phyloP scores from a whole-genome alignment of 2,113 vertebrate genomes.

The Lophotis ruficrista region DNA sequence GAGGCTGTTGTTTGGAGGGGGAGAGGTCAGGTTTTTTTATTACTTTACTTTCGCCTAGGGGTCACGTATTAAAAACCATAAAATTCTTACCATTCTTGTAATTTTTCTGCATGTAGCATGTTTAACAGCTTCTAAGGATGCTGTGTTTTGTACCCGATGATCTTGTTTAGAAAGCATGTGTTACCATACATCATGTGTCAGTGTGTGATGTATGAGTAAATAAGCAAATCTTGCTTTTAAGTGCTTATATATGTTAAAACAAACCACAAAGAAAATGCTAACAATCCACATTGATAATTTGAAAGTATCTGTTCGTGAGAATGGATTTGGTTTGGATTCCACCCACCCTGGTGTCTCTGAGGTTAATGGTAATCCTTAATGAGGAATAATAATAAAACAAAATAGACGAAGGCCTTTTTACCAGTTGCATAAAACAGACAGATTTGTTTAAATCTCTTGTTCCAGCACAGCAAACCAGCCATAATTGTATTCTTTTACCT shows the following conservation, averaged over 20 bases:
- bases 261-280: background rate
- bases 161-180: background rate
- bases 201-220: background rate
- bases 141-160: background rate
- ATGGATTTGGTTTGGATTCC: background rate
- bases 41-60: background rate
- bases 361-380: background rate
- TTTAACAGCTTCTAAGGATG: background rate
- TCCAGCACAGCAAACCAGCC: background rate
- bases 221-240: background rate
- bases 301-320: background rate
- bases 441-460: background rate
- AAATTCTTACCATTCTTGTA: fast-evolving
- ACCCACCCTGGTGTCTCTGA: fast-evolving
- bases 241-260: background rate
- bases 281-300: fast-evolving
- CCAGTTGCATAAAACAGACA: background rate
- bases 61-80: background rate
- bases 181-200: fast-evolving
- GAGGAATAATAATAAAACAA: background rate
- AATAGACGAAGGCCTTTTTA: background rate
- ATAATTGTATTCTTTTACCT: background rate
- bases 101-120: fast-evolving
- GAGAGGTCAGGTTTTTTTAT: background rate
- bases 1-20: no score